Percentiles rank a stretch among this genome's conserved stretches.
Evolutionary conservation across 2,888 invertebrate genomes (phyloP).

Genomic region (Ectemnius lituratus): DNA sequence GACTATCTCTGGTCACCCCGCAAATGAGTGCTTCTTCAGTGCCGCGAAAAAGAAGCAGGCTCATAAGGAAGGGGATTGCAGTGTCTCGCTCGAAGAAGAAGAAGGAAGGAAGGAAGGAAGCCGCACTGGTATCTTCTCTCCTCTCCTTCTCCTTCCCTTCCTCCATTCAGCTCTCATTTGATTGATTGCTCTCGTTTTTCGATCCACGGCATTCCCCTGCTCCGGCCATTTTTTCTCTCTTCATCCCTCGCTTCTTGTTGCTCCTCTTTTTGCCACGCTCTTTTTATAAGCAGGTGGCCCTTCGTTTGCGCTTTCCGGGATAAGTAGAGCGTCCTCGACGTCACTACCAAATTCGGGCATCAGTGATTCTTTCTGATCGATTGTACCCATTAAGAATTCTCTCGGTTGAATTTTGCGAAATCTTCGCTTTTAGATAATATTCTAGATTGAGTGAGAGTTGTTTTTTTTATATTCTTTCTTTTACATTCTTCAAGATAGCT

Average conservation of each 20-base stretch:
- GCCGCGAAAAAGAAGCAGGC: constrained; percentile 29
- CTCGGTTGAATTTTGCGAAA: constrained; percentile 10
- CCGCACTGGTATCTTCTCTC: background rate
- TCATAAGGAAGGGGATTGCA: constrained; percentile 31
- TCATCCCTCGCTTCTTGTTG: background rate
- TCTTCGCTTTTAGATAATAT: background rate
- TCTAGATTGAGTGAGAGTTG: no score
- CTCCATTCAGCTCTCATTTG: constrained; percentile 37
- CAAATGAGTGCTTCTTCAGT: constrained; percentile 38
- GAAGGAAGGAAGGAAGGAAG: constrained; percentile 4
- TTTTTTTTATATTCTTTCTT: no score
- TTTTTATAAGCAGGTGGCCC: constrained; percentile 4
- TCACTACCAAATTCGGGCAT: constrained; percentile 22
- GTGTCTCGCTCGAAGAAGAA: constrained; percentile 19
- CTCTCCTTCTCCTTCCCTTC: constrained; percentile 23
- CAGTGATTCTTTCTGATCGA: constrained; percentile 32
- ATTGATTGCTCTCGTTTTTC: constrained; percentile 35
- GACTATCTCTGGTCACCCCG: constrained; percentile 29
- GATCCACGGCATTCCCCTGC: background rate
- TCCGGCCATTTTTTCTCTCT: constrained; percentile 17
- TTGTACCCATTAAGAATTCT: constrained; percentile 20
- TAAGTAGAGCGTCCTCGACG: constrained; percentile 9
- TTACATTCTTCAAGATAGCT: no score
- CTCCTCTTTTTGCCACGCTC: constrained; percentile 1
- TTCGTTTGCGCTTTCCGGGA: no score